Evolutionary conservation across 2,888 invertebrate genomes (phyloP).

Genomic region (Xestobium rufovillosum): DNA sequence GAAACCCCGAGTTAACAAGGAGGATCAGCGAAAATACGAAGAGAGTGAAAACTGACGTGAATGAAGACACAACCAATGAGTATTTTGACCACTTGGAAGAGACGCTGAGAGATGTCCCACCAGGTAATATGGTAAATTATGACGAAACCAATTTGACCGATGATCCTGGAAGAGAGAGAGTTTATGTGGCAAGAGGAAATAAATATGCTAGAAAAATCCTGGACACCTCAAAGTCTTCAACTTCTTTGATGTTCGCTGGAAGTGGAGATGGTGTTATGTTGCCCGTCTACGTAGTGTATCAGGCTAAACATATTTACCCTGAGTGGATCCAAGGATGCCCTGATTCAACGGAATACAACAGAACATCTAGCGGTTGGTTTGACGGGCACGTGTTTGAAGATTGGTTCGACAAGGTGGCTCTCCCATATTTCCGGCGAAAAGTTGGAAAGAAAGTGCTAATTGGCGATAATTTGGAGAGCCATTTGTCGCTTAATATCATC

Average conservation of each 20-base stretch:
- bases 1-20: conserved; percentile 3
- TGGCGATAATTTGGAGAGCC: conserved; percentile 35
- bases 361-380: too few species aligned
- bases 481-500: conserved; percentile 27
- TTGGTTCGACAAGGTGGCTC: conserved; percentile 13
- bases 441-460: conserved; percentile 32
- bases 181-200: conserved; percentile 4
- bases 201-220: conserved; percentile 3
- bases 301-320: too few species aligned
- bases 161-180: conserved; percentile 3
- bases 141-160: conserved; percentile 4
- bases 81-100: conserved; percentile 4
- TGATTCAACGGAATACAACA: too few species aligned
- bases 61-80: conserved; percentile 3
- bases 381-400: conserved; percentile 19
- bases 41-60: conserved; percentile 3
- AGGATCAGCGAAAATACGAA: conserved; percentile 2
- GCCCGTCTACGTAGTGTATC: too few species aligned
- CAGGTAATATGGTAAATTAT: conserved; percentile 1
- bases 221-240: conserved; percentile 3
- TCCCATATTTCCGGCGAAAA: conserved; percentile 23
- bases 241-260: conserved; percentile 3
- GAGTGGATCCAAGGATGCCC: too few species aligned
- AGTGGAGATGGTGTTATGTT: conserved; percentile 1
- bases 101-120: too few species aligned